A percentile compares a stretch with the other conserved stretches of the same genome.
Evolutionary conservation across 2,113 vertebrate genomes (phyloP).

Genomic region (Illadopsis cleaveri): DNA sequence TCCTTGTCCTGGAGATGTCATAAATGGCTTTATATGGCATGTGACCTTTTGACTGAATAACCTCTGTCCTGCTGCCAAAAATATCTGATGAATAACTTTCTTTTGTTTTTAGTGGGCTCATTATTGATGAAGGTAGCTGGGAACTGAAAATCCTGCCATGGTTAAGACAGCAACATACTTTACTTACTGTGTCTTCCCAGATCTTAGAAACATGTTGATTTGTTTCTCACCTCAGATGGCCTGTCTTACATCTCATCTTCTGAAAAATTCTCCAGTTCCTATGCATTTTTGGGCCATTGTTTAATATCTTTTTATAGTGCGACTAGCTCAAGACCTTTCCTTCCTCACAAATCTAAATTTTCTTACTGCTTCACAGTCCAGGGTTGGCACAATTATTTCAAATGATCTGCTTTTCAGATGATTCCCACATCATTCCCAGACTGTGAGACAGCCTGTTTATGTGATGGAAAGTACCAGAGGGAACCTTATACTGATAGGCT

Average conservation of each 20-base stretch:
- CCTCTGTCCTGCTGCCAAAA: background rate
- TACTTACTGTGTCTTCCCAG: background rate
- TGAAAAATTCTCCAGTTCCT: background rate
- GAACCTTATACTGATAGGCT: constrained; percentile 10
- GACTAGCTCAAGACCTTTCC: background rate
- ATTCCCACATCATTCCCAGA: constrained; percentile 68
- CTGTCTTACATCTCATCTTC: constrained; percentile 10
- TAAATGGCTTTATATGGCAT: background rate
- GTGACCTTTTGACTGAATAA: background rate
- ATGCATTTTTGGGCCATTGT: constrained; percentile 19
- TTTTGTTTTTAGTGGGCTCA: background rate
- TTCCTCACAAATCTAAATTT: constrained; percentile 6
- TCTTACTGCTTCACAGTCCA: constrained; percentile 37
- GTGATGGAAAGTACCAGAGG: constrained; percentile 50
- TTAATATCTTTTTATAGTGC: constrained; percentile 21
- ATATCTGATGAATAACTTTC: background rate
- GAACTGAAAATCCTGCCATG: background rate
- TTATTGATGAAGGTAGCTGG: background rate
- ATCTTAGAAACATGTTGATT: background rate
- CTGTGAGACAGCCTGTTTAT: constrained; percentile 64
- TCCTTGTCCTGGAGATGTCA: background rate
- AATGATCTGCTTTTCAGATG: constrained; percentile 61
- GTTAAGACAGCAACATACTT: background rate
- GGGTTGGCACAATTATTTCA: constrained; percentile 49
- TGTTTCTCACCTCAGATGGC: constrained; percentile 29